A percentile compares a stretch with the other conserved stretches of the same genome.
Evolutionary conservation across 2,888 invertebrate genomes (phyloP).

Genomic region (Scrobipalpa costella): DNA sequence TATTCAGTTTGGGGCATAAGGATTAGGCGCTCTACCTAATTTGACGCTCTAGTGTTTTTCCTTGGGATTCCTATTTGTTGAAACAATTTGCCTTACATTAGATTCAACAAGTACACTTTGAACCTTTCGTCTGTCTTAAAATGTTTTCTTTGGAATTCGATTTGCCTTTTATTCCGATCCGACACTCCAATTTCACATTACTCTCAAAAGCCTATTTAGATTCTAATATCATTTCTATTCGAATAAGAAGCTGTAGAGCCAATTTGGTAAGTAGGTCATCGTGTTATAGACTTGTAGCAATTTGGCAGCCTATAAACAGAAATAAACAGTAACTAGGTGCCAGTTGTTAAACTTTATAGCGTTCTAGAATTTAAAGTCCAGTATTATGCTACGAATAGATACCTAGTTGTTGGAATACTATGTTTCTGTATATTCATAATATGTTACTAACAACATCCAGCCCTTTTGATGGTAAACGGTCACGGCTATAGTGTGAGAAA

Average conservation of each 20-base stretch:
- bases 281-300: constrained; percentile 13
- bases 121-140: background rate
- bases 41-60: too few relatives aligned
- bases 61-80: too few relatives aligned
- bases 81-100: too few relatives aligned
- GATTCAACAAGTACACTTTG: too few relatives aligned
- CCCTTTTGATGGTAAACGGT: too few relatives aligned
- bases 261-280: constrained; percentile 12
- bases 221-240: background rate
- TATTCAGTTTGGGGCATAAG: too few relatives aligned
- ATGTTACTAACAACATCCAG: too few relatives aligned
- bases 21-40: too few relatives aligned
- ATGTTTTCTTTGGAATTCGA: background rate
- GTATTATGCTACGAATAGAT: background rate
- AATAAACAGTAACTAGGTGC: background rate
- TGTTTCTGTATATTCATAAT: too few relatives aligned
- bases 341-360: background rate
- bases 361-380: background rate
- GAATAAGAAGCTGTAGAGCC: background rate
- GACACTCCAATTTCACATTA: background rate
- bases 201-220: background rate
- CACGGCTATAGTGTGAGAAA: too few relatives aligned
- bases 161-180: background rate
- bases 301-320: constrained; percentile 18
- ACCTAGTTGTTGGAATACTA: too few relatives aligned